phyloP scores from a whole-genome alignment of 1,140 invertebrate genomes.

The Tetranychus urticae region DNA sequence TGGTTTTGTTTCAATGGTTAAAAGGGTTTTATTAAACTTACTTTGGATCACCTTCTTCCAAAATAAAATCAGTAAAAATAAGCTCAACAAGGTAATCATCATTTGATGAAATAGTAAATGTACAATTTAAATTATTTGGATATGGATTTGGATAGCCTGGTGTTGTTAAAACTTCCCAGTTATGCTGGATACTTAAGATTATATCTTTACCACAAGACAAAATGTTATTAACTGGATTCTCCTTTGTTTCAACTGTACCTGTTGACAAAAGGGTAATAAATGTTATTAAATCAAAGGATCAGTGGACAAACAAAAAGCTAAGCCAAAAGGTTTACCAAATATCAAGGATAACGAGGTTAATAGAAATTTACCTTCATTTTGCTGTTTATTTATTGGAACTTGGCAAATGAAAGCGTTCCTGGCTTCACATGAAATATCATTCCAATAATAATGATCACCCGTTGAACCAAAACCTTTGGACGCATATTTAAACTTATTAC shows the following conservation, averaged over 20 bases:
- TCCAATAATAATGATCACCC: constrained; percentile 36
- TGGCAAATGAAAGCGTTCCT: constrained; percentile 46
- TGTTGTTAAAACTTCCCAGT: constrained; percentile 26
- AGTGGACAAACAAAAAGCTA: too few species aligned
- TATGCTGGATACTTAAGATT: not conserved
- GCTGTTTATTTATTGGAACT: constrained; percentile 16
- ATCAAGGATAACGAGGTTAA: too few species aligned
- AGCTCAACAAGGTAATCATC: constrained; percentile 31
- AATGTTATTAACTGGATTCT: too few species aligned
- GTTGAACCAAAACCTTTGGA: constrained; percentile 14
- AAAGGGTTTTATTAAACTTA: constrained; percentile 23
- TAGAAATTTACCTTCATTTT: too few species aligned
- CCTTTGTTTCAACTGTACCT: too few species aligned
- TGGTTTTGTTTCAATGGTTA: too few species aligned
- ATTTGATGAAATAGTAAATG: constrained; percentile 31
- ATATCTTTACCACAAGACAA: not conserved
- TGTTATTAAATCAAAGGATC: too few species aligned
- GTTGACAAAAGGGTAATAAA: too few species aligned
- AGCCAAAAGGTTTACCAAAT: too few species aligned
- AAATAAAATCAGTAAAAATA: constrained; percentile 39
- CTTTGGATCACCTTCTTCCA: constrained; percentile 36
- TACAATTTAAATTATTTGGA: constrained; percentile 38
- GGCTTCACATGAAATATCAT: constrained; percentile 41
- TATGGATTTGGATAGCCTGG: constrained; percentile 41
- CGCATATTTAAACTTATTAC: constrained; percentile 22